Conservation (phyloP, 2,888 invertebrate genomes). For the Eilema depressum region DNA sequence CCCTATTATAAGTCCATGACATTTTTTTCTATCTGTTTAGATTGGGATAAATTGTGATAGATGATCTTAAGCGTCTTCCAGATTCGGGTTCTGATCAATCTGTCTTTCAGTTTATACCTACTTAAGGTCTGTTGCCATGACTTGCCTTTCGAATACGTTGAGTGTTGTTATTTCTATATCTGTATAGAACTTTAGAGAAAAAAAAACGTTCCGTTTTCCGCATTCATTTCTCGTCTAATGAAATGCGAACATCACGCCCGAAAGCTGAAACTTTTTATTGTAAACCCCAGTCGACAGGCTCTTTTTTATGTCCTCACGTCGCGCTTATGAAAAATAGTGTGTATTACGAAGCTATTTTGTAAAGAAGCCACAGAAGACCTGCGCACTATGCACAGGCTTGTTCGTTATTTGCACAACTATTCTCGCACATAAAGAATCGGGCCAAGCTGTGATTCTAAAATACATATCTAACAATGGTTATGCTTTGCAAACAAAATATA, state of each 20-base stretch:
- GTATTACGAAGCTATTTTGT: slow-evolving; percentile 62
- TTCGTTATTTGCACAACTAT: slow-evolving; percentile 22
- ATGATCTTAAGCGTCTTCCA: slow-evolving; percentile 72
- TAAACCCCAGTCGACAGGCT: slow-evolving; percentile 65
- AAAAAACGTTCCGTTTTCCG: slow-evolving; percentile 71
- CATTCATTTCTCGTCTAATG: slow-evolving; percentile 77
- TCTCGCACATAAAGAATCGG: slow-evolving; percentile 9
- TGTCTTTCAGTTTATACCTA: slow-evolving; percentile 68
- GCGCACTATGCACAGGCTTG: slow-evolving; percentile 24
- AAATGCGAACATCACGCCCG: slow-evolving; percentile 73
- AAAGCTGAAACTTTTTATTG: slow-evolving; percentile 74
- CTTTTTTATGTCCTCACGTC: slow-evolving; percentile 70
- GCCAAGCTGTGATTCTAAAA: slow-evolving; percentile 9
- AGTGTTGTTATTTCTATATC: slow-evolving; percentile 56
- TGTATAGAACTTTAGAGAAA: slow-evolving; percentile 58
- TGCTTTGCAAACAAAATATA: background rate
- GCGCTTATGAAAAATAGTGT: slow-evolving; percentile 74
- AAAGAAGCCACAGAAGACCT: slow-evolving; percentile 49
- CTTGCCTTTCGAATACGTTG: slow-evolving; percentile 60
- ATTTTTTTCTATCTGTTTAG: slow-evolving; percentile 80
- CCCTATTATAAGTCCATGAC: slow-evolving; percentile 74
- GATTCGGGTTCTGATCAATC: slow-evolving; percentile 71
- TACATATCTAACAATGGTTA: background rate
- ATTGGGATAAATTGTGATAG: slow-evolving; percentile 82
- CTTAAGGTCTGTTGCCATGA: slow-evolving; percentile 50